A percentile compares a stretch with the other conserved stretches of the same genome.
Conservation (phyloP, 2,113 vertebrate genomes). For the Polypterus senegalus region DNA sequence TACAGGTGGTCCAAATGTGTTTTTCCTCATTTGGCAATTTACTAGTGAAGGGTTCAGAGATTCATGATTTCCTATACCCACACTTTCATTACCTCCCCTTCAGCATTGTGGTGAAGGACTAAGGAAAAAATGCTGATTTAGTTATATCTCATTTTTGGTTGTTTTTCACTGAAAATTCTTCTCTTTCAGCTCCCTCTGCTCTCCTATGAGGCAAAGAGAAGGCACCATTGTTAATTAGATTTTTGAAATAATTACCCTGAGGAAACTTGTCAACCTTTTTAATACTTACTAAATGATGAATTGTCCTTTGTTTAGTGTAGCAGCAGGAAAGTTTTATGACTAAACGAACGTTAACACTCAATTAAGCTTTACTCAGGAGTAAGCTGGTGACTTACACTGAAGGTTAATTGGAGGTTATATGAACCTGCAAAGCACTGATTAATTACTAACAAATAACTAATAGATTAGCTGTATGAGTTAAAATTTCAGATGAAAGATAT, state of each 20-base stretch:
- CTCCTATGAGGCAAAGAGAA: too few species aligned
- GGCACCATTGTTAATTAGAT: conserved; percentile 48
- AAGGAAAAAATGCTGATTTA: too few species aligned
- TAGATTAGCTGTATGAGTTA: conserved; percentile 7
- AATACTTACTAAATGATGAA: conserved; percentile 45
- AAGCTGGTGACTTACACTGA: conserved; percentile 30
- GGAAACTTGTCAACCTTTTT: conserved; percentile 19
- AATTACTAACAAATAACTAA: conserved; percentile 40
- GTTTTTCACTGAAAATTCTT: too few species aligned
- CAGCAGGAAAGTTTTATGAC: conserved; percentile 55
- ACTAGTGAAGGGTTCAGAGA: too few species aligned
- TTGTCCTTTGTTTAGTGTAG: conserved; percentile 49
- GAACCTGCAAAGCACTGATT: conserved; percentile 38
- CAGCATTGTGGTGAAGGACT: too few species aligned
- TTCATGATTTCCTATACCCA: too few species aligned
- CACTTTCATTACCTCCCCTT: too few species aligned
- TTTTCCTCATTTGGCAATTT: too few species aligned
- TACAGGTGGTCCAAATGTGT: too few species aligned
- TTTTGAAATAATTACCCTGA: conserved; percentile 36
- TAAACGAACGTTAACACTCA: conserved; percentile 49
- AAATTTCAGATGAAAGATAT: too few species aligned
- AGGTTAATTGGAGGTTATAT: conserved; percentile 45
- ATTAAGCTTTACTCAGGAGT: conserved; percentile 45
- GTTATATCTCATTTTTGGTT: too few species aligned
- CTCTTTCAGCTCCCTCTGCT: too few species aligned